Percentiles rank a stretch among this genome's conserved stretches.
Conservation (phyloP, 2,888 invertebrate species). For the Drosophila antonietae region DNA sequence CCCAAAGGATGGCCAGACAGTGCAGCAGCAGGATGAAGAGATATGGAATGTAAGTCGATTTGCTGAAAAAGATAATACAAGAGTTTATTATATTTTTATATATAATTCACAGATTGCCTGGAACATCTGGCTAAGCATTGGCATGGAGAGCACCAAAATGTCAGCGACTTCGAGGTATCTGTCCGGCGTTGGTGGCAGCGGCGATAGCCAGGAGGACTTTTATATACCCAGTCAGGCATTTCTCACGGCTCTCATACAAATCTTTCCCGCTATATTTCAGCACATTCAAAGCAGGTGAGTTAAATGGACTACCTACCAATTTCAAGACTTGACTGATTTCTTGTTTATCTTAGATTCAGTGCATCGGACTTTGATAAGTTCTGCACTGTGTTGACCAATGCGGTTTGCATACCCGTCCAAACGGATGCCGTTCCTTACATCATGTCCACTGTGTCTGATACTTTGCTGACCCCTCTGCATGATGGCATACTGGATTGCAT, state of each 20-base stretch:
- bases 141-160: conserved; percentile 90
- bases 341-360: conserved; percentile 73
- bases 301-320: background rate
- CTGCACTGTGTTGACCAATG: conserved; percentile 90
- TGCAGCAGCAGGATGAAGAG: conserved; percentile 85
- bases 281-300: conserved; percentile 91
- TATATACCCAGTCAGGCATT: conserved; percentile 97
- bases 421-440: conserved; percentile 93
- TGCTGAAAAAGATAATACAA: background rate
- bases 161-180: conserved; percentile 54
- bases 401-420: conserved; percentile 92
- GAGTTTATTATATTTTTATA: background rate
- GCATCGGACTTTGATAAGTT: conserved; percentile 91
- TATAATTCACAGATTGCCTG: conserved; percentile 86
- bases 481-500: conserved; percentile 94
- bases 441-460: conserved; percentile 91
- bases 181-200: conserved; percentile 40
- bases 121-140: conserved; percentile 95
- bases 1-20: conserved; percentile 80
- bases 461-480: conserved; percentile 92
- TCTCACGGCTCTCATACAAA: conserved; percentile 96
- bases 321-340: background rate
- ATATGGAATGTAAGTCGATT: conserved; percentile 88
- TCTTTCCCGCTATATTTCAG: conserved; percentile 97
- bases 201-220: conserved; percentile 86